phyloP scores from a whole-genome alignment of 2,888 invertebrate species.

The Tetragonula carbonaria region DNA sequence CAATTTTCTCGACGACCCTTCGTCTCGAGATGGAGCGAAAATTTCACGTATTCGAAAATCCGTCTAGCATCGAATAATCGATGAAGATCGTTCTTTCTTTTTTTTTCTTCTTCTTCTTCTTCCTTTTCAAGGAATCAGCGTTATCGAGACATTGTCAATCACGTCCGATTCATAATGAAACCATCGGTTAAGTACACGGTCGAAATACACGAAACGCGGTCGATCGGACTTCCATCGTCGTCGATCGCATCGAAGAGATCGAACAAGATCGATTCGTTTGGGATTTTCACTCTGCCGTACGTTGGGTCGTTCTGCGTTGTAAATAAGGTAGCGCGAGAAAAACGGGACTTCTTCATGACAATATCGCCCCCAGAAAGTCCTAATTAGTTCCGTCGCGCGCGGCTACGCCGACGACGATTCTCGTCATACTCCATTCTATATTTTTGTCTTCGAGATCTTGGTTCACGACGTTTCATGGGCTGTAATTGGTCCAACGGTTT shows the following conservation, averaged over 20 bases:
- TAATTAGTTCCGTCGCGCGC: constrained; percentile 48
- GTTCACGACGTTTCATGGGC: constrained; percentile 39
- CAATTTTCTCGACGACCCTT: constrained; percentile 13
- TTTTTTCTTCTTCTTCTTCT: too few relatives aligned
- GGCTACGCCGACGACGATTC: constrained; percentile 42
- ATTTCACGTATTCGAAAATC: constrained; percentile 17
- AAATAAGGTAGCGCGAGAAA: constrained; percentile 30
- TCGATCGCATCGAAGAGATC: not conserved
- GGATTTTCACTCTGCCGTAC: constrained; percentile 33
- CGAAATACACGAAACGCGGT: not conserved
- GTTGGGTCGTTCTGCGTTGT: constrained; percentile 16
- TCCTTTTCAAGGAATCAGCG: not conserved
- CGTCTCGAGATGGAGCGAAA: constrained; percentile 19
- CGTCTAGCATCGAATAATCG: constrained; percentile 6
- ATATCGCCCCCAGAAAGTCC: constrained; percentile 63
- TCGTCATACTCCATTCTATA: constrained; percentile 37
- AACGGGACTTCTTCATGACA: constrained; percentile 66
- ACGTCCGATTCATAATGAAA: constrained; percentile 5
- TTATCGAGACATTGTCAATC: not conserved
- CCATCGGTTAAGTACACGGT: not conserved
- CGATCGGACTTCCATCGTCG: not conserved
- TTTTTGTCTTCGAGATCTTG: constrained; percentile 45
- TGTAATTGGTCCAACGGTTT: not conserved
- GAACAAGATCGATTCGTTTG: constrained; percentile 8
- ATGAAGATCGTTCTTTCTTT: not conserved